Conservation (phyloP, 2,797 vertebrate genomes). For the Pipistrellus nathusii region DNA sequence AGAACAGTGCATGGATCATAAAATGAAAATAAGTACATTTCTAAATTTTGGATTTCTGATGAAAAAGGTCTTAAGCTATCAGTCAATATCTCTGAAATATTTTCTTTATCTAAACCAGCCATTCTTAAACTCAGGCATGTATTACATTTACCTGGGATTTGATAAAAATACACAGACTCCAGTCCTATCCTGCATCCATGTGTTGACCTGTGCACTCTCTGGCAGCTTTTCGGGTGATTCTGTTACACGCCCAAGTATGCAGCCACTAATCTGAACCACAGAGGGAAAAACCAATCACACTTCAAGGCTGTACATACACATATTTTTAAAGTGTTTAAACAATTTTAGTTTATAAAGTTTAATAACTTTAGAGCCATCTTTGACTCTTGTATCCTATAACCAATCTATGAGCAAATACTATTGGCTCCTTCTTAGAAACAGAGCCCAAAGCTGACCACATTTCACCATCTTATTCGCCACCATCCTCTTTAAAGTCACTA, state of each 20-base stretch:
- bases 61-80: slow-evolving; percentile 19
- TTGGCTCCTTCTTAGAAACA: not conserved
- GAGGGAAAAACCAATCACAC: not conserved
- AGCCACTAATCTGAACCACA: not conserved
- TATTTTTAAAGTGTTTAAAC: not conserved
- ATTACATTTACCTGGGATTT: not conserved
- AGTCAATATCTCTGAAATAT: slow-evolving; percentile 23
- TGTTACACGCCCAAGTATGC: not conserved
- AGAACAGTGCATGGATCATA: not conserved
- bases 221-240: not conserved
- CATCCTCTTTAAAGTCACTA: not conserved
- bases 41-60: not conserved
- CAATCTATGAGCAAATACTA: not conserved
- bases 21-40: slow-evolving; percentile 19
- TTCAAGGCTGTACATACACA: not conserved
- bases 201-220: not conserved
- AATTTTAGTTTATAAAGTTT: slow-evolving; percentile 15
- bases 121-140: not conserved
- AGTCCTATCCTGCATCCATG: not conserved
- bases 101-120: not conserved
- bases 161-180: not conserved
- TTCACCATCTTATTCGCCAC: not conserved
- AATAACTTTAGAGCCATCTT: not conserved
- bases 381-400: not conserved
- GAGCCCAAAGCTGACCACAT: not conserved